A percentile compares a stretch with the other conserved stretches of the same genome.
Evolutionary conservation across 2,113 vertebrate species (phyloP).

Genomic region (Phycodurus eques): DNA sequence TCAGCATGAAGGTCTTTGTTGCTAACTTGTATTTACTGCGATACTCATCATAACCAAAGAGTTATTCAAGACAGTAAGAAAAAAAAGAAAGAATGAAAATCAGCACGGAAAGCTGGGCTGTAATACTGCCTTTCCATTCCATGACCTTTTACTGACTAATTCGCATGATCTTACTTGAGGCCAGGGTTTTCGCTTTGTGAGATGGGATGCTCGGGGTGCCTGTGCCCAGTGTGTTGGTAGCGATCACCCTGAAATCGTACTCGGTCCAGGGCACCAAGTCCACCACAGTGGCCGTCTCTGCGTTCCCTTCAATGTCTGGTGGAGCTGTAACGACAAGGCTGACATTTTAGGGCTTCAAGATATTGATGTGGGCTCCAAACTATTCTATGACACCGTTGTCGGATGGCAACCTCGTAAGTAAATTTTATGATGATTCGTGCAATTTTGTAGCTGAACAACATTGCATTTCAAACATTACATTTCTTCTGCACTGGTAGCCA

Average conservation of each 20-base stretch:
- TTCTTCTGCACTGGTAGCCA: too few species aligned
- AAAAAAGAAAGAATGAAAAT: constrained; percentile 26
- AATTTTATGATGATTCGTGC: too few species aligned
- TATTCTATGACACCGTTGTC: background rate
- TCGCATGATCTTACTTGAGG: constrained; percentile 76
- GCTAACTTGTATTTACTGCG: constrained; percentile 48
- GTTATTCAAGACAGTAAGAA: constrained; percentile 34
- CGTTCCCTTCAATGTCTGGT: constrained; percentile 87
- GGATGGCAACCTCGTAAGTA: too few species aligned
- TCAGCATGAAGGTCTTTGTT: constrained; percentile 38
- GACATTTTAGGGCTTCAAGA: background rate
- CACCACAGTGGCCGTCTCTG: constrained; percentile 83
- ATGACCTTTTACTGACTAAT: constrained; percentile 22
- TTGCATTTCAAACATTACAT: too few species aligned
- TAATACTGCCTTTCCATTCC: constrained; percentile 14
- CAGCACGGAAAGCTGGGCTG: constrained; percentile 43
- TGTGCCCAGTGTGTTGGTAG: constrained; percentile 88
- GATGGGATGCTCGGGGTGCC: constrained; percentile 90
- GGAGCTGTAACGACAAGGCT: constrained; percentile 73
- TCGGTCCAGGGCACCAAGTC: constrained; percentile 93
- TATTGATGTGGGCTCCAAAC: background rate
- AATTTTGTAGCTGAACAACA: too few species aligned
- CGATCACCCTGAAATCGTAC: constrained; percentile 93
- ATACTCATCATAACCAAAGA: constrained; percentile 50
- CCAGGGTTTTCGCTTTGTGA: constrained; percentile 79